These are phyloP conservation scores for Arge pagana DNA, from an alignment of 2,888 invertebrate genomes.

Conservation along the genomic window DNA sequence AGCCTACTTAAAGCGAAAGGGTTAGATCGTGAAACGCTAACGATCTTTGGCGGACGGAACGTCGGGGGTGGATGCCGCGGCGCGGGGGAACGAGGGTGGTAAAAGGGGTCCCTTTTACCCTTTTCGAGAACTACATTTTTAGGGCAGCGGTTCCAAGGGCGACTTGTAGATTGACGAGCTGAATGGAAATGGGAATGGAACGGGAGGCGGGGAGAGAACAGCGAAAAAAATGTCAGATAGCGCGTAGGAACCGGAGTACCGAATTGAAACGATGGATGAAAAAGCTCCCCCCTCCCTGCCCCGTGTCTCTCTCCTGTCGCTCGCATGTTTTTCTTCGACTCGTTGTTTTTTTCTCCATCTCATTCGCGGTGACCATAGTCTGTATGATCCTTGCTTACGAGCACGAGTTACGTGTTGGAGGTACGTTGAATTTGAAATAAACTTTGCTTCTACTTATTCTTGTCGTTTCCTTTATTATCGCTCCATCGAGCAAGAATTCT, in stretches of 20 bases:
- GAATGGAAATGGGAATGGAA: constrained; percentile 10
- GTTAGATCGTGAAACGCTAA: constrained; percentile 38
- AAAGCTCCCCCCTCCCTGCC: too few relatives aligned
- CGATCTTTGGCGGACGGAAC: constrained; percentile 33
- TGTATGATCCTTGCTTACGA: too few relatives aligned
- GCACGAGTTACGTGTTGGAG: too few relatives aligned
- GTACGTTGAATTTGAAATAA: too few relatives aligned
- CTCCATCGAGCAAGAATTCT: too few relatives aligned
- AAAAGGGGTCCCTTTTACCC: background rate
- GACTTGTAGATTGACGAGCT: constrained; percentile 14
- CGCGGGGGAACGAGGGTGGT: background rate
- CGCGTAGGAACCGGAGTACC: background rate
- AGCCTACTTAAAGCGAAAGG: constrained; percentile 22
- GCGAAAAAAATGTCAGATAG: constrained; percentile 1
- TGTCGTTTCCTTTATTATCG: too few relatives aligned
- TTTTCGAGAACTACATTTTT: constrained; percentile 5
- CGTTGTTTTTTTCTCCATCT: too few relatives aligned
- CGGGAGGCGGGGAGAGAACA: background rate
- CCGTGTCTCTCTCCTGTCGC: too few relatives aligned
- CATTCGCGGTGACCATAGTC: too few relatives aligned
- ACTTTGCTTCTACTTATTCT: too few relatives aligned
- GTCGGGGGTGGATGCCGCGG: background rate
- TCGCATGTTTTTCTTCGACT: too few relatives aligned
- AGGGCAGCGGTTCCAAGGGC: constrained; percentile 15
- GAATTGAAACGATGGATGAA: background rate